A percentile compares a stretch with the other conserved stretches of the same genome.
These are phyloP conservation scores for Montipora sp. DNA, from an alignment of 64 coral and sea anemone species.

Conservation along the genomic window DNA sequence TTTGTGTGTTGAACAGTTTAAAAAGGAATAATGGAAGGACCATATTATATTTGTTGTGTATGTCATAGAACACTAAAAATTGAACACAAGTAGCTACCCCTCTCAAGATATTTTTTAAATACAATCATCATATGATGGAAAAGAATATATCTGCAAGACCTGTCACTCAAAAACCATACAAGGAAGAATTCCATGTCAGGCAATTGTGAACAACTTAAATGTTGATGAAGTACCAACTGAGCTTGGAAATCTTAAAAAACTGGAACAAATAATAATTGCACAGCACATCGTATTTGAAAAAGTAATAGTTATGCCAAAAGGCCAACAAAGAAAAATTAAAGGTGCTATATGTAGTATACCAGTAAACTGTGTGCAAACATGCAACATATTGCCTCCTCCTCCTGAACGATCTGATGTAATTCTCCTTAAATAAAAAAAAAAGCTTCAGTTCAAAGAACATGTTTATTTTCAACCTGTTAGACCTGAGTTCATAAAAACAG, in stretches of 20 bases:
- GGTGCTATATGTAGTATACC: conserved; percentile 73
- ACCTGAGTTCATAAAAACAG: conserved; percentile 31
- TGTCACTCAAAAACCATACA: too few species aligned
- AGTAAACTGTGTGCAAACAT: conserved; percentile 66
- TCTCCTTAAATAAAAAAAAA: conserved; percentile 37
- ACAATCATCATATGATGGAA: not conserved
- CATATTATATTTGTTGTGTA: not conserved
- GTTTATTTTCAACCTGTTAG: conserved; percentile 59
- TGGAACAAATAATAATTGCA: too few species aligned
- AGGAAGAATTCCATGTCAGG: too few species aligned
- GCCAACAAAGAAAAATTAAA: conserved; percentile 75
- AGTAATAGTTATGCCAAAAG: conserved; percentile 71
- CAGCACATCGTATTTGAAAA: conserved; percentile 68
- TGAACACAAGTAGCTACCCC: not conserved
- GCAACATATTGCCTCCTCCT: conserved; percentile 48
- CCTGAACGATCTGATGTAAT: conserved; percentile 56
- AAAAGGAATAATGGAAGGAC: not conserved
- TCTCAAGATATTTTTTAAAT: not conserved
- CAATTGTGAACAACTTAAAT: too few species aligned
- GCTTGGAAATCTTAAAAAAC: too few species aligned
- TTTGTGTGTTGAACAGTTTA: not conserved
- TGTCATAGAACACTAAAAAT: not conserved
- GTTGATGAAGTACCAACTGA: too few species aligned
- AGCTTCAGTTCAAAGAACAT: conserved; percentile 53
- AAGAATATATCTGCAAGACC: too few species aligned